These are phyloP conservation scores for Malurus alboscapulatus DNA, from an alignment of 2,113 vertebrate genomes.

Conservation along the genomic window DNA sequence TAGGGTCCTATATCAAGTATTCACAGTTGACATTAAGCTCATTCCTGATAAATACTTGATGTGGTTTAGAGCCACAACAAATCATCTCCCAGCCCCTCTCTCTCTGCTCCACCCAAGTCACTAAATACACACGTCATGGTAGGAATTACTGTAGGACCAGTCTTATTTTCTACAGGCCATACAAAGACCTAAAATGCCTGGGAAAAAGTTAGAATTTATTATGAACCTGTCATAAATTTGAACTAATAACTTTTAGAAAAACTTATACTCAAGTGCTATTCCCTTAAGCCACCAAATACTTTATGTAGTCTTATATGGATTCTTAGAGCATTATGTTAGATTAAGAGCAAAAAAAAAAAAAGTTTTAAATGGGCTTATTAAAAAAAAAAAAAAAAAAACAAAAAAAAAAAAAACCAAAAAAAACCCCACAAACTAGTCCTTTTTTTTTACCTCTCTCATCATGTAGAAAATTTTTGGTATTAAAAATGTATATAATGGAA, in stretches of 20 bases:
- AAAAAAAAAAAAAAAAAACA: neutral
- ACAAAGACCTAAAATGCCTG: neutral
- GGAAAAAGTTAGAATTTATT: neutral
- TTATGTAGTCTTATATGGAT: neutral
- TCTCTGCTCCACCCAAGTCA: neutral
- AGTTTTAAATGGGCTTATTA: neutral
- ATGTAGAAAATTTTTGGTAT: neutral
- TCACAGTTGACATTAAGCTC: neutral
- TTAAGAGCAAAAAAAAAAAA: neutral
- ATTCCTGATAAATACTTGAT: neutral
- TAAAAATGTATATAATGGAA: neutral
- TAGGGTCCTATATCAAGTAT: neutral
- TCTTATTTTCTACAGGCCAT: neutral
- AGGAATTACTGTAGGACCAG: neutral
- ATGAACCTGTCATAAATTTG: neutral
- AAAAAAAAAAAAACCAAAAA: too few species aligned
- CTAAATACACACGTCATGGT: neutral
- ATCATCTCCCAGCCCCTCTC: accelerated
- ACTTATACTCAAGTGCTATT: neutral
- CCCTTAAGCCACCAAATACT: neutral
- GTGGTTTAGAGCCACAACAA: neutral
- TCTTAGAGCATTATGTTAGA: neutral
- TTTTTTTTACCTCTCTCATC: neutral
- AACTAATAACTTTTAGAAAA: neutral
- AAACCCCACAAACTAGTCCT: too few species aligned